Evolutionary conservation across 2,888 invertebrate genomes (phyloP).

Genomic region (Listrodromus nycthemerus): DNA sequence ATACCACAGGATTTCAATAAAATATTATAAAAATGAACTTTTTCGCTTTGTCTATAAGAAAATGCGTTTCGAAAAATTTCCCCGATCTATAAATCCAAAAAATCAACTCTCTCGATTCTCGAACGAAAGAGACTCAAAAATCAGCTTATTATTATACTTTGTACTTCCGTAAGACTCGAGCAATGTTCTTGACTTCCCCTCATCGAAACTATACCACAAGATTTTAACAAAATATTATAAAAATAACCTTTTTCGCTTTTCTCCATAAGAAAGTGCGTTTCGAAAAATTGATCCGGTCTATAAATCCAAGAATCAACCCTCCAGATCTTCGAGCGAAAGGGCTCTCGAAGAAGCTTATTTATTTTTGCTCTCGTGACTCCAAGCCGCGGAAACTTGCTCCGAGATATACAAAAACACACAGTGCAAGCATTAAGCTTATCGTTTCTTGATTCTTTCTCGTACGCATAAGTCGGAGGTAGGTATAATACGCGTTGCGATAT

Average conservation of each 20-base stretch:
- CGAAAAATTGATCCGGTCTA: not conserved
- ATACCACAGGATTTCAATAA: no score
- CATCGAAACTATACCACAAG: no score
- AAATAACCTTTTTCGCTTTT: not conserved
- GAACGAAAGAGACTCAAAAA: no score
- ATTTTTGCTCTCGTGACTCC: not conserved
- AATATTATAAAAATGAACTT: no score
- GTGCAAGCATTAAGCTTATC: conserved; percentile 51
- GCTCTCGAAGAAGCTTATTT: not conserved
- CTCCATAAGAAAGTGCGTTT: not conserved
- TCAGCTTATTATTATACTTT: no score
- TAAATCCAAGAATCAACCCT: conserved; percentile 6
- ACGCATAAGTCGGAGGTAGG: conserved; percentile 38
- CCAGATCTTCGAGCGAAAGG: not conserved
- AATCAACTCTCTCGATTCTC: no score
- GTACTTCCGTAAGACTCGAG: no score
- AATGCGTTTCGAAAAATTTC: no score
- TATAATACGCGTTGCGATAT: conserved; percentile 55
- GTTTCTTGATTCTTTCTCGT: conserved; percentile 51
- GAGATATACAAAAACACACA: not conserved
- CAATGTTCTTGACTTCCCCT: no score
- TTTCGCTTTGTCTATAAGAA: no score
- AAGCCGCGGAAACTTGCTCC: conserved; percentile 23
- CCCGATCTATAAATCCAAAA: no score
- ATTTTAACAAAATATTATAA: no score